Percentiles rank a stretch among this genome's conserved stretches.
Conservation (phyloP, 2,113 vertebrate species). For the Candoia aspera region DNA sequence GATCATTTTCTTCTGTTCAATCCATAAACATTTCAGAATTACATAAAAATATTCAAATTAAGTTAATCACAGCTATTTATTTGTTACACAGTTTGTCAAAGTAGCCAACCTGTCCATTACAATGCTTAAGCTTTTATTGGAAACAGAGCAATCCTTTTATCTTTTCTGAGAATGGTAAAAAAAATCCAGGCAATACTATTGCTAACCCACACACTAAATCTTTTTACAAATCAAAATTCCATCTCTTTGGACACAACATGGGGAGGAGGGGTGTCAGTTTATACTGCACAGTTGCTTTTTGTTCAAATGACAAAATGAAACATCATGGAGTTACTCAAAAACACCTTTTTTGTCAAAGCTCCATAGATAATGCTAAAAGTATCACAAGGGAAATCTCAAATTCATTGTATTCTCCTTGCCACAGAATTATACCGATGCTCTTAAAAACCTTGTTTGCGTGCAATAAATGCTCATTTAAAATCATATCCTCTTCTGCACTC, state of each 20-base stretch:
- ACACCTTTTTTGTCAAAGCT: background rate
- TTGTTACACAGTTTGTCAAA: constrained; percentile 7
- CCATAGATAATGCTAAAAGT: background rate
- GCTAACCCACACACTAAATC: background rate
- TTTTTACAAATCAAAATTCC: background rate
- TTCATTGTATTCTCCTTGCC: background rate
- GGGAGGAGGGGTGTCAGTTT: background rate
- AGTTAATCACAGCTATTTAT: background rate
- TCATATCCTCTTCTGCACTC: background rate
- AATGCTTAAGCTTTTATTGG: constrained; percentile 7
- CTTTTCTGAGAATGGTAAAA: constrained; percentile 29
- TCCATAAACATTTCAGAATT: background rate
- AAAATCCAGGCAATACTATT: constrained; percentile 71
- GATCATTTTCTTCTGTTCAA: background rate
- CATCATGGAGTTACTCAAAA: background rate
- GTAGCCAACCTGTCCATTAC: background rate
- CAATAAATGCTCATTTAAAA: background rate
- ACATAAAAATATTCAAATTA: background rate
- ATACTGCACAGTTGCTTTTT: background rate
- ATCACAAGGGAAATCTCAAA: background rate
- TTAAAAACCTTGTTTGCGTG: background rate
- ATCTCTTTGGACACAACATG: background rate
- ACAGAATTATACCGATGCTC: background rate
- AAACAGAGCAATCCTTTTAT: constrained; percentile 19
- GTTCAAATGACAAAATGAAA: background rate